Percentiles rank a stretch among this genome's conserved stretches.
These are phyloP conservation scores for Goniozus legneri DNA, from an alignment of 1,140 invertebrate genomes.

Conservation along the genomic window DNA sequence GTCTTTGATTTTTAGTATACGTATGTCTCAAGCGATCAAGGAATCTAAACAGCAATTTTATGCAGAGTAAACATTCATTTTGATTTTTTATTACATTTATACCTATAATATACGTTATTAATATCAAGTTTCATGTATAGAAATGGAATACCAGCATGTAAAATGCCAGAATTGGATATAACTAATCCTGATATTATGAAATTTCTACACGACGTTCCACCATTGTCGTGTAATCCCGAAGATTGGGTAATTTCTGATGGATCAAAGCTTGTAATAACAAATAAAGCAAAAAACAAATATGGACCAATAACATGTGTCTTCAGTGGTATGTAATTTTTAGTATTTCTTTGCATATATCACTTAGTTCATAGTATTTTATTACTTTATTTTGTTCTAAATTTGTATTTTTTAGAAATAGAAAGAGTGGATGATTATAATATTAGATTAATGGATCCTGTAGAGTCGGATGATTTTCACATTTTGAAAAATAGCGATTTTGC, in stretches of 20 bases:
- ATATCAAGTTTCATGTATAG: constrained; percentile 13
- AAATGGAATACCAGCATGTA: constrained; percentile 53
- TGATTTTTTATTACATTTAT: constrained; percentile 5
- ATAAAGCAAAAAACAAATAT: constrained; percentile 50
- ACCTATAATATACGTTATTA: neutral
- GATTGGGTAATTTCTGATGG: constrained; percentile 52
- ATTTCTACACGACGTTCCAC: constrained; percentile 60
- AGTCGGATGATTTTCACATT: constrained; percentile 59
- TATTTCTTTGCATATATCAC: too few relatives aligned
- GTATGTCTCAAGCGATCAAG: constrained; percentile 38
- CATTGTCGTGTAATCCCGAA: constrained; percentile 59
- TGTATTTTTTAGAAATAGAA: constrained; percentile 62
- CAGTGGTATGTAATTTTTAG: constrained; percentile 39
- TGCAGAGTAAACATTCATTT: constrained; percentile 3
- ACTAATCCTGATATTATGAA: constrained; percentile 67
- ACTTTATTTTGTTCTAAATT: constrained; percentile 11
- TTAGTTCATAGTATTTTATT: neutral
- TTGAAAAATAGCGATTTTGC: constrained; percentile 66
- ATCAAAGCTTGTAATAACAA: constrained; percentile 56
- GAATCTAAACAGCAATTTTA: constrained; percentile 22
- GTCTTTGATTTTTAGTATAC: constrained; percentile 22
- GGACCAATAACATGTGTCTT: constrained; percentile 57
- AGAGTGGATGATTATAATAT: constrained; percentile 59
- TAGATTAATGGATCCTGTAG: constrained; percentile 51
- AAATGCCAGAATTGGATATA: constrained; percentile 63